phyloP scores from a whole-genome alignment of 2,797 vertebrate species.

The Bucorvus abyssinicus region DNA sequence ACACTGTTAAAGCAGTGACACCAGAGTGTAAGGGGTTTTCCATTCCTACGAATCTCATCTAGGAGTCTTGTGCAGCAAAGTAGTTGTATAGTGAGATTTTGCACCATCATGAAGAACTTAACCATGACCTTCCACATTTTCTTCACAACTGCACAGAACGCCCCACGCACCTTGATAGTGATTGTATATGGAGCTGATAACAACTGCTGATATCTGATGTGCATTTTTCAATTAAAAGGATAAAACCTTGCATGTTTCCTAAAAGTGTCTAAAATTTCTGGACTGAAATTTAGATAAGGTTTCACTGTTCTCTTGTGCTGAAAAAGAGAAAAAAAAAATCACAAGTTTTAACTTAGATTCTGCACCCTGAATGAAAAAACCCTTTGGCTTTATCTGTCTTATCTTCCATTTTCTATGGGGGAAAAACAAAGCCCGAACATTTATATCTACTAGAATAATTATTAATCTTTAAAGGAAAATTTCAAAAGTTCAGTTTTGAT shows the following conservation, averaged over 20 bases:
- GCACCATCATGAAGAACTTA: not conserved
- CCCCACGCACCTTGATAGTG: accelerated
- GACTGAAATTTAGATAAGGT: not conserved
- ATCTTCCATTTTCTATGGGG: not conserved
- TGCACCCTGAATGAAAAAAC: not conserved
- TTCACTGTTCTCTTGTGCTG: not conserved
- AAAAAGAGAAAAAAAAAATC: not conserved
- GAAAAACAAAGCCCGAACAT: not conserved
- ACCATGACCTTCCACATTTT: not conserved
- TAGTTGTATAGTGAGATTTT: not conserved
- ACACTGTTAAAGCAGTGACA: not conserved
- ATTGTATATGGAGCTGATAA: not conserved
- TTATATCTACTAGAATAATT: not conserved
- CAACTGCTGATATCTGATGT: not conserved
- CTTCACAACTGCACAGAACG: not conserved
- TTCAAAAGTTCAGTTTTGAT: not conserved
- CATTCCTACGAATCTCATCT: accelerated
- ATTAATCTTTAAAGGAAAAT: not conserved
- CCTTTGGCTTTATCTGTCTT: not conserved
- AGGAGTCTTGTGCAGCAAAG: not conserved
- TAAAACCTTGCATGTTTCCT: not conserved
- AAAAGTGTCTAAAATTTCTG: not conserved
- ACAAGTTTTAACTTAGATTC: not conserved
- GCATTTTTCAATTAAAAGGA: not conserved
- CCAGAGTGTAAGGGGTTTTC: accelerated